Evolutionary conservation across 53 echinoderm and acorn worm species (phyloP).

Genomic region (Apostichopus leukothele): DNA sequence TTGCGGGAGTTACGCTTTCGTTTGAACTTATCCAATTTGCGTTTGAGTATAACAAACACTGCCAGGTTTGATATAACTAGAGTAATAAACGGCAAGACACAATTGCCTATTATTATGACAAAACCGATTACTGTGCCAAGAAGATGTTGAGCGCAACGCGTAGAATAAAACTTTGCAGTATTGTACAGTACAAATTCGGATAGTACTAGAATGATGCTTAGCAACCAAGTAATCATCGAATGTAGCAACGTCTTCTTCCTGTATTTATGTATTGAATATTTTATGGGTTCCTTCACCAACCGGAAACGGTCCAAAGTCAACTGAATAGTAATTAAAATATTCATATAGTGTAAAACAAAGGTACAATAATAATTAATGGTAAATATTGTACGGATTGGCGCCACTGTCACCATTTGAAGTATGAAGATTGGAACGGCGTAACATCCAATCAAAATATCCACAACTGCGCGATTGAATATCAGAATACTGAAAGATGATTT

Average conservation of each 20-base stretch:
- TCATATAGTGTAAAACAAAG: neutral
- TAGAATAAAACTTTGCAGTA: neutral
- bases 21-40: neutral
- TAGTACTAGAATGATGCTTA: neutral
- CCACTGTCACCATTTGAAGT: neutral
- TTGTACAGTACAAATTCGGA: neutral
- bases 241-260: neutral
- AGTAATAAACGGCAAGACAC: neutral
- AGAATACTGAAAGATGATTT: neutral
- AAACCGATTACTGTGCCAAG: neutral
- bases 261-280: neutral
- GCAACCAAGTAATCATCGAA: neutral
- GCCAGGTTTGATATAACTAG: neutral
- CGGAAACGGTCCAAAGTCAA: neutral
- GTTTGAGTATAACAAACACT: neutral
- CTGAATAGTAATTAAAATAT: neutral
- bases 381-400: neutral
- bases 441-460: neutral
- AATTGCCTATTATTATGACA: neutral
- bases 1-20: no score
- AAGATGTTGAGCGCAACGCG: neutral
- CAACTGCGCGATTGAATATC: neutral
- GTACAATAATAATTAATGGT: neutral
- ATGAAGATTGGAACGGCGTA: neutral
- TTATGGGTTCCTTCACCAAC: neutral